Base-by-base conservation (phyloP, 2,113 vertebrate species). In the Tetrax tetrax region DNA sequence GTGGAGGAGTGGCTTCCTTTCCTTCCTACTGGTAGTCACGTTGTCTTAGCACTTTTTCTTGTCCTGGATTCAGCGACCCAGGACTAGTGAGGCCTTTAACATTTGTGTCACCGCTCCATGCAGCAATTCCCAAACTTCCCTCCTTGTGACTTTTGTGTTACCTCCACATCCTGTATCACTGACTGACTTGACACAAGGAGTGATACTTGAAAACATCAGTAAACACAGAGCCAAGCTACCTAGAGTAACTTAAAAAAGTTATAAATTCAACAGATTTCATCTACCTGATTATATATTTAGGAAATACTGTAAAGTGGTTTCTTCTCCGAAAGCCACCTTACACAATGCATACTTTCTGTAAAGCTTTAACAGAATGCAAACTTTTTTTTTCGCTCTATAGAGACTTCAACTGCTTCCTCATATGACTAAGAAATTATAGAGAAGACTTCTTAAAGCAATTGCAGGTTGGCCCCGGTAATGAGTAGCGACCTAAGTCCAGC, bases 11-110 rank as follows among this genome's bases (percentile, higher is more conserved):
- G 2, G 8, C 5, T 72, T 68, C 53, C 57, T 23, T 6, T 59
- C 20, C 43, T 4, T 13, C 66, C 3, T 25, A 43, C 12, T 25
- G 23, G 33, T 0, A 59, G 27, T 25, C 3, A 15, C 0, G 1
- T 2, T 19, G 50, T 8, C 28, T 20, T 17, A 7, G 7, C 6
- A 12, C 8, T 45, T 41, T 43, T 53, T 25, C 6, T 33, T 7
- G 29, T 5, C 6, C 28, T 37, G 45, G 22, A 31, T 57, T 47
- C 23, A 16, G 24, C 4, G 31, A 47, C 27, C 25, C 31, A n/a
- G 47, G 83, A 25, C n/a, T 23, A 56, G 28, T 0, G 0, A 69
- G 23, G 10, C 31, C 23, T 59, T 81, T 35, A 41, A 13, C 9
- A 12, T 3, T 10, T 2, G 1, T 50, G 37, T 33, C 61, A 50